Evolutionary conservation across 2,797 vertebrate genomes (phyloP), one percentile per base, ranked within the genome.

Genomic region (Eremophila alpestris): DNA sequence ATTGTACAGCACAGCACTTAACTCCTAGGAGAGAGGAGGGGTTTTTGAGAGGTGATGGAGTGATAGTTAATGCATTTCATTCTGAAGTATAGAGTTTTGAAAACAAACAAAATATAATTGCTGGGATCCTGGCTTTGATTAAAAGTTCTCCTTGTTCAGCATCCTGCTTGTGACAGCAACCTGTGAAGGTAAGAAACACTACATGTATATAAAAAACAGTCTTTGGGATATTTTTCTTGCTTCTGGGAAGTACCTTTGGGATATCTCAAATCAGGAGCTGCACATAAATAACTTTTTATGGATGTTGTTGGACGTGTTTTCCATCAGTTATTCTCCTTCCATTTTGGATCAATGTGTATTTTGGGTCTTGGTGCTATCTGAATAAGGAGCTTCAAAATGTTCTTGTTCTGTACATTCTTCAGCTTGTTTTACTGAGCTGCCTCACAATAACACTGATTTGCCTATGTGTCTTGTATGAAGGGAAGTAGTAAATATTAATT

Each of bases 401-500:
- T 79, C 12, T 51, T 83, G 7, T 38, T 83, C 45, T 65, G 4
- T 52, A 14, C 16, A 36, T 58, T 45, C 41, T 82, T 60, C 29
- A 45, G 22, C 26, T 62, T 48, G 13, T 45, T 83, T 83, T 49
- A 78, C 16, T 3, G 10, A 74, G 16, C 48, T 89, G 26, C 32
- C 20, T 91, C 56, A 15, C 29, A 62, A n/a, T 30, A 56, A 21
- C 3, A 11, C 22, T 58, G 38, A 21, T 71, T 80, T 81, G 12
- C 46, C 19, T 54, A 7, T 3, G 1, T 54, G 18, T 46, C 34
- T 58, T 70, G 17, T 67, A 22, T 46, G 36, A 54, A 11, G 2
- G 69, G 54, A 68, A 78, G 41, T 40, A 81, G n/a, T 46, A 89
- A 87, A 92, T 84, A 79, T 20, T 79, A 15, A 59, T 74, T 95